phyloP scores from a whole-genome alignment of 1,140 invertebrate species.

The Halesus radiatus region DNA sequence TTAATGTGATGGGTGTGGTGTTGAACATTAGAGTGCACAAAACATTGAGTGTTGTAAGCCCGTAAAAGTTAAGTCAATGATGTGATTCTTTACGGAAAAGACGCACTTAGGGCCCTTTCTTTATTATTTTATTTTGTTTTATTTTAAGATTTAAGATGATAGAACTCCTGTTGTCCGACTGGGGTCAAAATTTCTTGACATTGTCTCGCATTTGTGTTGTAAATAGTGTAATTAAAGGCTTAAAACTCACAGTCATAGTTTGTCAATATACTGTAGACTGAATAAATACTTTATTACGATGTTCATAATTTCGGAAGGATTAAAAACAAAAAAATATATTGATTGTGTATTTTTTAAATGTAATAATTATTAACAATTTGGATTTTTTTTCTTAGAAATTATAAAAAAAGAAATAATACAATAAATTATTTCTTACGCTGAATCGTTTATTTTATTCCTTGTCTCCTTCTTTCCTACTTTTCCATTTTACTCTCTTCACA shows the following conservation, averaged over 20 bases:
- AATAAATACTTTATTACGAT: conserved; percentile 55
- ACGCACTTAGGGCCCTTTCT: conserved; percentile 46
- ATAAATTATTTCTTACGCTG: conserved; percentile 54
- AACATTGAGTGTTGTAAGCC: conserved; percentile 55
- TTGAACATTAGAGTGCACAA: conserved; percentile 55
- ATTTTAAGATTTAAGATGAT: conserved; percentile 28
- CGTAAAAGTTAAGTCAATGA: conserved; percentile 45
- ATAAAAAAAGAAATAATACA: conserved; percentile 52
- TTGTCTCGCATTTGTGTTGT: conserved; percentile 58
- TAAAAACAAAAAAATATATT: conserved; percentile 57
- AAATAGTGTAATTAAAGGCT: conserved; percentile 58
- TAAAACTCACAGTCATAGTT: conserved; percentile 57
- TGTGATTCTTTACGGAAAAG: conserved; percentile 38
- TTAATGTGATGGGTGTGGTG: conserved; percentile 53
- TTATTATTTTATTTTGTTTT: conserved; percentile 54
- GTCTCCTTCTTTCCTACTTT: background rate
- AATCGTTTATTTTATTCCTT: conserved; percentile 47
- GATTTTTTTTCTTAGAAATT: conserved; percentile 57
- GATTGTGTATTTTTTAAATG: conserved; percentile 59
- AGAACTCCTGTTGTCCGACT: conserved; percentile 14
- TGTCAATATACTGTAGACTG: conserved; percentile 58
- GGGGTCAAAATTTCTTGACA: conserved; percentile 9
- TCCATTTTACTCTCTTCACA: background rate
- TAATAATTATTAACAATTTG: conserved; percentile 57
- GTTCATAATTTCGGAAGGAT: conserved; percentile 55